A percentile compares a stretch with the other conserved stretches of the same genome.
Evolutionary conservation across 2,888 invertebrate genomes (phyloP).

Genomic region (Poecilobothrus nobilitatus): DNA sequence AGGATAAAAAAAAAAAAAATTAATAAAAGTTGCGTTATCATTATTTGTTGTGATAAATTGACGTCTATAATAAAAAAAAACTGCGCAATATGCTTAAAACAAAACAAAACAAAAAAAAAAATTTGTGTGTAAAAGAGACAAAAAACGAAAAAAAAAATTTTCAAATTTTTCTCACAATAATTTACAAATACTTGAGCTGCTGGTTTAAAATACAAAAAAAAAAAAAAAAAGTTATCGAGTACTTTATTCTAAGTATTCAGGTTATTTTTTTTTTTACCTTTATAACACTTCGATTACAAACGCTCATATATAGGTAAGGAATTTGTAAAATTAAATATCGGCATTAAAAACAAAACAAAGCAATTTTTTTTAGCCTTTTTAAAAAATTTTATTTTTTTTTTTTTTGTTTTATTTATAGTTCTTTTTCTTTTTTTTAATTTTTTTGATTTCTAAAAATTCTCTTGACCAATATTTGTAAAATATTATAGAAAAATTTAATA

Average conservation of each 20-base stretch:
- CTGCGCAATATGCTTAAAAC: background rate
- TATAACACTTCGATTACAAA: background rate
- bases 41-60: background rate
- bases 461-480: background rate
- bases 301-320: background rate
- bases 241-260: constrained; percentile 3
- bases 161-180: background rate
- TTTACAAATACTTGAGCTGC: background rate
- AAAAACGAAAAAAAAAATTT: too few relatives aligned
- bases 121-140: background rate
- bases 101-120: background rate
- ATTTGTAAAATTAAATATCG: background rate
- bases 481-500: background rate
- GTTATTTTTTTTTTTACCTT: background rate
- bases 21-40: background rate
- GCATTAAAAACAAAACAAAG: background rate
- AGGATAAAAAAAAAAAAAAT: too few relatives aligned
- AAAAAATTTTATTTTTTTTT: too few relatives aligned
- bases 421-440: too few relatives aligned
- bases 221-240: background rate
- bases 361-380: too few relatives aligned
- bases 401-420: too few relatives aligned
- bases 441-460: too few relatives aligned
- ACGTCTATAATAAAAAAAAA: background rate
- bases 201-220: background rate